A percentile compares a stretch with the other conserved stretches of the same genome.
These are phyloP conservation scores for Empis livida DNA, from an alignment of 2,888 invertebrate genomes.

Conservation along the genomic window DNA sequence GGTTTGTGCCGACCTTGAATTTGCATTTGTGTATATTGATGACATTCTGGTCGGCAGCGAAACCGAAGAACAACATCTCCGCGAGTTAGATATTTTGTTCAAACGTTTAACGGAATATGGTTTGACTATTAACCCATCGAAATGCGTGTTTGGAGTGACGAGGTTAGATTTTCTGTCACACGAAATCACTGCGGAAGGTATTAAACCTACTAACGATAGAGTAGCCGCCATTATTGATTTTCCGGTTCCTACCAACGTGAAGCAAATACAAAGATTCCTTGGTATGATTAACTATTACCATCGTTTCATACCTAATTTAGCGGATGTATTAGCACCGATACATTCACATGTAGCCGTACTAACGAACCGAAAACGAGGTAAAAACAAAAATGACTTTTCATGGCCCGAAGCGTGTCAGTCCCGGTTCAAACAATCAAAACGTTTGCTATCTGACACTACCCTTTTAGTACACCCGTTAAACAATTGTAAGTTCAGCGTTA, in stretches of 20 bases:
- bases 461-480: not conserved
- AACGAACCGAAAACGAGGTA: not conserved
- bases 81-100: slow-evolving; percentile 14
- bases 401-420: not conserved
- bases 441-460: not conserved
- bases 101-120: slow-evolving; percentile 14
- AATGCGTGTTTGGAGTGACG: not conserved
- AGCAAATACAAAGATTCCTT: not conserved
- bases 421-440: not conserved
- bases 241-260: not conserved
- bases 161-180: not conserved
- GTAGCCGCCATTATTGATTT: not conserved
- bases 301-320: slow-evolving; percentile 1
- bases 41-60: slow-evolving; percentile 19
- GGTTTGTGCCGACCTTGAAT: slow-evolving; percentile 15
- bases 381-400: not conserved
- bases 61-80: slow-evolving; percentile 11
- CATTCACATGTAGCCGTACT: not conserved
- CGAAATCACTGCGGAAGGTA: not conserved
- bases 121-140: slow-evolving; percentile 14
- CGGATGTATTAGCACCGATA: not conserved
- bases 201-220: not conserved
- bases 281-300: not conserved
- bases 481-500: not conserved
- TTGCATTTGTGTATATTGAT: slow-evolving; percentile 15